These are phyloP conservation scores for Vultur gryphus DNA, from an alignment of 2,797 vertebrate genomes.

Conservation along the genomic window DNA sequence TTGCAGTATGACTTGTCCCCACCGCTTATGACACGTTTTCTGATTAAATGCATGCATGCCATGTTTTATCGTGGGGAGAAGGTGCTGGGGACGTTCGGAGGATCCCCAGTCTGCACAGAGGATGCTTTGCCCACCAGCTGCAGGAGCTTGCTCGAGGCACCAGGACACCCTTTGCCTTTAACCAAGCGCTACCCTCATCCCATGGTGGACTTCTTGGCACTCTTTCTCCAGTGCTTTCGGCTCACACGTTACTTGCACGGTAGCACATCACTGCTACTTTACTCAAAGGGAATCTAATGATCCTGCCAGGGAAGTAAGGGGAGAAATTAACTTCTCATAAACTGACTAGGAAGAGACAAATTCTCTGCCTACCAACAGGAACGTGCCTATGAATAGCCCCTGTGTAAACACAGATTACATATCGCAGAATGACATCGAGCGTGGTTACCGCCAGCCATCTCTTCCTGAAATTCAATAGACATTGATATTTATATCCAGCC, in stretches of 20 bases:
- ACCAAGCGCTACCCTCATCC: not conserved
- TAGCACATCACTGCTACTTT: not conserved
- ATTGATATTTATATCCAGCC: constrained; percentile 42
- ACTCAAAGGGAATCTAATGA: constrained; percentile 13
- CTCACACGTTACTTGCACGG: not conserved
- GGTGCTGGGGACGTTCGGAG: rapidly evolving
- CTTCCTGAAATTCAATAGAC: constrained; percentile 46
- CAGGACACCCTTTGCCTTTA: not conserved
- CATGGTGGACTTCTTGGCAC: not conserved
- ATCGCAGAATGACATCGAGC: not conserved
- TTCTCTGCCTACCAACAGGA: constrained; percentile 22
- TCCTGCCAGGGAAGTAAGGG: not conserved
- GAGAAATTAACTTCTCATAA: constrained; percentile 29
- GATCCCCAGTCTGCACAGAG: not conserved
- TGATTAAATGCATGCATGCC: not conserved
- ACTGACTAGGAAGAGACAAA: constrained; percentile 42
- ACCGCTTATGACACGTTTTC: not conserved
- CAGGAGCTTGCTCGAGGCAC: not conserved
- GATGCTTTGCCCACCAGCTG: not conserved
- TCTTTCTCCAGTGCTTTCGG: not conserved
- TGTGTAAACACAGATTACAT: constrained; percentile 24
- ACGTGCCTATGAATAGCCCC: constrained; percentile 17
- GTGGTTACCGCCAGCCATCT: not conserved
- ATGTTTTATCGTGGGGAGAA: rapidly evolving
- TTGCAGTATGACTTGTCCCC: not conserved